phyloP scores from a whole-genome alignment of 2,113 vertebrate species.

The Cairina moschata region DNA sequence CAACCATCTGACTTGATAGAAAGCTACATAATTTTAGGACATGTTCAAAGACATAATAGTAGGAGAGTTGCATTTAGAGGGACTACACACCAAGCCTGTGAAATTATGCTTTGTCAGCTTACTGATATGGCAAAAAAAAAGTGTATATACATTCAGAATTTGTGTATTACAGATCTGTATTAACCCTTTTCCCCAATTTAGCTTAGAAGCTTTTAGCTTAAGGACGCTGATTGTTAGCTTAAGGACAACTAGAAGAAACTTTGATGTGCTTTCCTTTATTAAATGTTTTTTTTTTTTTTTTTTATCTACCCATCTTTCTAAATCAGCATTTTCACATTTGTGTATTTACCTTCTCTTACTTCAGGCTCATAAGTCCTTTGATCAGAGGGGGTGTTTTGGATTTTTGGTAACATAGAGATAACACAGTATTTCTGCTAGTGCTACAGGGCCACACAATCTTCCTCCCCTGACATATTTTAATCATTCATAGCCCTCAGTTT shows the following conservation, averaged over 20 bases:
- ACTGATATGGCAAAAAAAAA: not conserved
- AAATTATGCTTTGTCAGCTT: not conserved
- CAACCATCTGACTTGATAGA: accelerated
- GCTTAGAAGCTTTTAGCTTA: not conserved
- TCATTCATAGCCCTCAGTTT: not conserved
- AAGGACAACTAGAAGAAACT: not conserved
- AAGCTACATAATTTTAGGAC: not conserved
- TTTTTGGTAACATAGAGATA: not conserved
- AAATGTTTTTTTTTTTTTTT: not conserved
- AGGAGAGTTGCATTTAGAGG: not conserved
- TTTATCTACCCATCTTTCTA: not conserved
- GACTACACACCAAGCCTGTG: accelerated
- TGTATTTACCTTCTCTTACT: not conserved
- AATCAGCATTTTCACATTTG: not conserved
- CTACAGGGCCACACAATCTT: not conserved
- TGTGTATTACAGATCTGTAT: not conserved
- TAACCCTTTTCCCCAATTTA: not conserved
- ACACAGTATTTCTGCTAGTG: not conserved
- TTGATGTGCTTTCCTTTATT: not conserved
- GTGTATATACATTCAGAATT: not conserved
- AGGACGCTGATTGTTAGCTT: not conserved
- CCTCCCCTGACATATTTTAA: not conserved
- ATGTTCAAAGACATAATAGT: accelerated
- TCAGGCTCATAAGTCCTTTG: not conserved
- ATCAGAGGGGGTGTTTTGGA: not conserved